A percentile compares a stretch with the other conserved stretches of the same genome.
These are phyloP conservation scores for Myotis yumanensis DNA, from an alignment of 2,113 vertebrate genomes.

Conservation along the genomic window DNA sequence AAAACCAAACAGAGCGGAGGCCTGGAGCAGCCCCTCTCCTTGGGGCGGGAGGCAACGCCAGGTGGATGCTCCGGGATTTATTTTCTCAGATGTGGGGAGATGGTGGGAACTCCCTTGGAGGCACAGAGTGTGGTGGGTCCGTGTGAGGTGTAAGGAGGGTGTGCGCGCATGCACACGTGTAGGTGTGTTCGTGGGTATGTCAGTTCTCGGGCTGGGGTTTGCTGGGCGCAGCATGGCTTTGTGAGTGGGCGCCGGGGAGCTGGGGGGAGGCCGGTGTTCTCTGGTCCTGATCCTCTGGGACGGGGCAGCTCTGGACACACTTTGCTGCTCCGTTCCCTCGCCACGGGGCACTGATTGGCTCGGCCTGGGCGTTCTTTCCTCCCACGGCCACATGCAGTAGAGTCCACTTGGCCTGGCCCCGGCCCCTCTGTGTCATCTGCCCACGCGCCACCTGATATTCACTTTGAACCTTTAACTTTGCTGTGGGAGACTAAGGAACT, in stretches of 20 bases:
- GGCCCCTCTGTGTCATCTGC: not conserved
- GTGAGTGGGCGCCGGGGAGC: not conserved
- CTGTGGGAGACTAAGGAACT: not conserved
- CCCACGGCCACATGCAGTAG: not conserved
- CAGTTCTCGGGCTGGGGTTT: not conserved
- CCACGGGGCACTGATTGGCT: not conserved
- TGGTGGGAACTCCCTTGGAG: slow-evolving; percentile 22
- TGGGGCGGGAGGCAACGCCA: slow-evolving; percentile 48
- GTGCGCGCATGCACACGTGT: not conserved
- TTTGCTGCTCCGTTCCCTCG: not conserved
- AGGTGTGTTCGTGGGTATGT: not conserved
- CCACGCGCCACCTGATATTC: slow-evolving; percentile 12
- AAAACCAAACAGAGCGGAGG: slow-evolving; percentile 73
- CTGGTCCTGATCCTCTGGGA: not conserved
- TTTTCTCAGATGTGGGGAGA: slow-evolving; percentile 68
- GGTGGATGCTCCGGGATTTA: slow-evolving; percentile 22
- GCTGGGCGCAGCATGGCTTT: not conserved
- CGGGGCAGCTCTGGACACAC: not conserved
- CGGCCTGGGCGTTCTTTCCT: not conserved
- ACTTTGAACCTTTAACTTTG: slow-evolving; percentile 59
- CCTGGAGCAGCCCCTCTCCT: slow-evolving; percentile 43
- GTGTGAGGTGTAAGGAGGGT: not conserved
- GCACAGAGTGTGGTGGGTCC: not conserved
- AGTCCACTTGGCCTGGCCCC: not conserved
- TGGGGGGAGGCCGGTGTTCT: not conserved